Percentiles rank a stretch among this genome's conserved stretches.
phyloP scores from a whole-genome alignment of 2,888 invertebrate species.

The Melikaiella ostensackeni region DNA sequence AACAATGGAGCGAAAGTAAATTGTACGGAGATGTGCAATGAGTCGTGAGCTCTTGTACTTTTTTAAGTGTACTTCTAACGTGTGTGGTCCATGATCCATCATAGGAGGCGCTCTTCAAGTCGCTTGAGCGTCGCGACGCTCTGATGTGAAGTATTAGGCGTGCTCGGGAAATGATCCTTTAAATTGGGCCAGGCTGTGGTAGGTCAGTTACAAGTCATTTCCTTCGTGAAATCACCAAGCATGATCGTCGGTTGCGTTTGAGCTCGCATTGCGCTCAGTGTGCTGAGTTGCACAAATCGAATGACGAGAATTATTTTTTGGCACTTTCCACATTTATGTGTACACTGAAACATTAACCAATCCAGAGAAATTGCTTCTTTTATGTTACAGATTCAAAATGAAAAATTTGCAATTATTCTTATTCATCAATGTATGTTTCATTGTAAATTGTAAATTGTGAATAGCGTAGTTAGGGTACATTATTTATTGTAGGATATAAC shows the following conservation, averaged over 20 bases:
- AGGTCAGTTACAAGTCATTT: constrained; percentile 72
- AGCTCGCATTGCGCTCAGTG: constrained; percentile 18
- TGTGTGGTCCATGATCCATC: constrained; percentile 69
- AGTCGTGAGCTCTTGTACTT: constrained; percentile 17
- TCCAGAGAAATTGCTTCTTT: background rate
- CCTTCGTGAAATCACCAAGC: constrained; percentile 54
- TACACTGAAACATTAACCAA: background rate
- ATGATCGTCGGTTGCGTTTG: constrained; percentile 35
- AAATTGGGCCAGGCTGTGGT: constrained; percentile 74
- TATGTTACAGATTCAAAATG: background rate
- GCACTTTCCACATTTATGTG: constrained; percentile 9
- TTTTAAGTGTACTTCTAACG: constrained; percentile 41
- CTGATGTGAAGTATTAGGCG: constrained; percentile 68
- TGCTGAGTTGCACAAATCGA: constrained; percentile 32
- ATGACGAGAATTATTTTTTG: constrained; percentile 10
- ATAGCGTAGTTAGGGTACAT: too few species aligned
- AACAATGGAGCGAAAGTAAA: constrained; percentile 32
- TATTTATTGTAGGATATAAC: too few species aligned
- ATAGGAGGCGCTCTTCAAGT: constrained; percentile 56
- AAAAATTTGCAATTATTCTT: background rate
- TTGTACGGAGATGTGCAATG: constrained; percentile 27
- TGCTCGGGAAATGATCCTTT: constrained; percentile 73
- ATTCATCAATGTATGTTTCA: too few species aligned
- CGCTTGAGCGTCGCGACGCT: constrained; percentile 69
- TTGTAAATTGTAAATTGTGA: too few species aligned